Base-by-base conservation (phyloP, 2,797 vertebrate genomes). In the Balearica regulorum region DNA sequence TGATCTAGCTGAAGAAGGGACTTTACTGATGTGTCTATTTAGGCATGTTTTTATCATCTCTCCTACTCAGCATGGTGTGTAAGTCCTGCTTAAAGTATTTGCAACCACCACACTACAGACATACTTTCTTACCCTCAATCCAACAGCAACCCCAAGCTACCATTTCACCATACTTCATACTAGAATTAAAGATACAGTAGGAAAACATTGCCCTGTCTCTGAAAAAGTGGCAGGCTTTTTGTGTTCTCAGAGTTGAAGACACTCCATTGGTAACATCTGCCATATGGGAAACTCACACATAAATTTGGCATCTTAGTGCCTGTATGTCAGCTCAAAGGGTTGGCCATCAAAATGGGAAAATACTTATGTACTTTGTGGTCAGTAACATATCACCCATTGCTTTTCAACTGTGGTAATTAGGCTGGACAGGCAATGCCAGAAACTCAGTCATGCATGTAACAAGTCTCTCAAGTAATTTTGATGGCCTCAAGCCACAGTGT, bases 1-100 rank as follows among this genome's bases (percentile, higher is more conserved):
- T 76, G 76, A 66, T 70, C 65, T 31, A 80, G 60, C 49, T 62
- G 35, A 89, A 80, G 25, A 83, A 89, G 46, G 22, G 37, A 55
- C 81, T 92, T 87, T 69, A 95, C 8, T 65, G 12, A 69, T 78
- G 16, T 69, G 57, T 24, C 61, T 92, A 22, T 46, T 85, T 43
- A 94, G 64, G 75, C 5, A 3, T 65, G 51, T 4, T 94, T 94
- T 82, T 82, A 43, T 69, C 58, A 86, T 83, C 65, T 81, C 31
- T 86, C 37, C 55, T 73, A 70, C 8, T 39, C 70, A 83, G 35
- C 0, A 1, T 51, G 26, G 41, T 17, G 22, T 28, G 3, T 51
- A 91, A 60, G 20, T 37, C 21, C 28, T 76, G 22, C 21, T 54
- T 70, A 43, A 77, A 88, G 37, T 22, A 92, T 81, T 20, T 72